These are phyloP conservation scores for Bombus turneri DNA, from an alignment of 1,140 invertebrate genomes.

Conservation along the genomic window DNA sequence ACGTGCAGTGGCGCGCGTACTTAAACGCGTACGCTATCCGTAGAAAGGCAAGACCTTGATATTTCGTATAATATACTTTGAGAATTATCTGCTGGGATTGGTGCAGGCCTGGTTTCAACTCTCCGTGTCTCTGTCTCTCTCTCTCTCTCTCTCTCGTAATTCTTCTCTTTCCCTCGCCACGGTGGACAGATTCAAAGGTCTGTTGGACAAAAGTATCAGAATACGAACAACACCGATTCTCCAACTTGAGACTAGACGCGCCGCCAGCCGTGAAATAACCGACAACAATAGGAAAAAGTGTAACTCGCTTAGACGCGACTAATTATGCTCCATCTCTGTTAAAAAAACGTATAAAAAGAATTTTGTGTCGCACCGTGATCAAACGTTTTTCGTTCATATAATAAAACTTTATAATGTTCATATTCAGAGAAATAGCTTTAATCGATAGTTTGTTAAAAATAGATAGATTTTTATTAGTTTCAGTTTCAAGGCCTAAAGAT, in stretches of 20 bases:
- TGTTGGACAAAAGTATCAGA: slow-evolving; percentile 49
- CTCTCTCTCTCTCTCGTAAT: background rate
- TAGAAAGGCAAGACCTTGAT: slow-evolving; percentile 76
- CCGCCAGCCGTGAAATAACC: slow-evolving; percentile 37
- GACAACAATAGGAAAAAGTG: background rate
- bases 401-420: background rate
- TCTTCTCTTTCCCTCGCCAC: background rate
- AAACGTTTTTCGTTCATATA: background rate
- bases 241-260: slow-evolving; percentile 15
- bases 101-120: slow-evolving; percentile 64
- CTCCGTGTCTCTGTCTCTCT: slow-evolving; percentile 18
- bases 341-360: background rate
- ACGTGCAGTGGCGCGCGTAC: slow-evolving; percentile 27
- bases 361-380: background rate
- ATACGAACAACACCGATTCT: slow-evolving; percentile 18
- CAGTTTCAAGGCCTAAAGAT: background rate
- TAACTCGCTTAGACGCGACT: slow-evolving; percentile 41
- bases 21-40: slow-evolving; percentile 28
- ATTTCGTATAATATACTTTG: slow-evolving; percentile 75
- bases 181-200: slow-evolving; percentile 46
- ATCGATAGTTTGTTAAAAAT: background rate
- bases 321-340: slow-evolving; percentile 37
- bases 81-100: slow-evolving; percentile 71
- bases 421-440: background rate
- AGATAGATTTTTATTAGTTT: background rate